Percentiles rank a stretch among this genome's conserved stretches.
phyloP scores from a whole-genome alignment of 2,797 vertebrate species.

The Rhinella marina region DNA sequence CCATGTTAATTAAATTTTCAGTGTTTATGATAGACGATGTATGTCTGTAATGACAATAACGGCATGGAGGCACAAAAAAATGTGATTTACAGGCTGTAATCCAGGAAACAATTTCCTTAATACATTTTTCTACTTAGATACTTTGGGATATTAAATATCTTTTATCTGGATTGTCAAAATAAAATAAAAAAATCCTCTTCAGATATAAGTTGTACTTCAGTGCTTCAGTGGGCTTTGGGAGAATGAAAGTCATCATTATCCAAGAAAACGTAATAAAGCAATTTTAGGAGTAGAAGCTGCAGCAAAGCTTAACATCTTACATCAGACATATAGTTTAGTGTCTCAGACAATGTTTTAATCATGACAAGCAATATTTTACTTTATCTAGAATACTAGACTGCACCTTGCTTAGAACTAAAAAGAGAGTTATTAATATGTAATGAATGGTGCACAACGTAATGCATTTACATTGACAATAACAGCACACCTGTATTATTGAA shows the following conservation, averaged over 20 bases:
- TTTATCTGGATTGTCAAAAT: constrained; percentile 48
- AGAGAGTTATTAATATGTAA: background rate
- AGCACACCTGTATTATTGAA: background rate
- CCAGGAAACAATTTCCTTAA: constrained; percentile 53
- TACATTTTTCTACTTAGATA: constrained; percentile 47
- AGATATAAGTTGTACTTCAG: constrained; percentile 49
- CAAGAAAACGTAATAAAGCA: constrained; percentile 39
- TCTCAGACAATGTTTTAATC: constrained; percentile 4
- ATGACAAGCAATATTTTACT: constrained; percentile 18
- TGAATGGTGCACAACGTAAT: background rate
- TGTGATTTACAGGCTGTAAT: constrained; percentile 47
- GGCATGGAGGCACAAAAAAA: constrained; percentile 17
- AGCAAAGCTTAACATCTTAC: constrained; percentile 34
- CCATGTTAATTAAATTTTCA: constrained; percentile 49
- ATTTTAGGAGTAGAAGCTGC: constrained; percentile 15
- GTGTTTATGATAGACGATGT: constrained; percentile 52
- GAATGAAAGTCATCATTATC: constrained; percentile 50
- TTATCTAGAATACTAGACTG: constrained; percentile 1
- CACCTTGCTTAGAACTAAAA: background rate
- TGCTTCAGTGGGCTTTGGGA: constrained; percentile 31
- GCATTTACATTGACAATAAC: background rate
- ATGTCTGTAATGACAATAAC: constrained; percentile 52
- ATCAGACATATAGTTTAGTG: background rate
- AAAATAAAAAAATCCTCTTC: constrained; percentile 20
- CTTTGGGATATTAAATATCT: constrained; percentile 36